Percentiles rank a stretch among this genome's conserved stretches.
Conservation (phyloP, 2,113 vertebrate genomes). For the Corythoichthys haematopterus region DNA sequence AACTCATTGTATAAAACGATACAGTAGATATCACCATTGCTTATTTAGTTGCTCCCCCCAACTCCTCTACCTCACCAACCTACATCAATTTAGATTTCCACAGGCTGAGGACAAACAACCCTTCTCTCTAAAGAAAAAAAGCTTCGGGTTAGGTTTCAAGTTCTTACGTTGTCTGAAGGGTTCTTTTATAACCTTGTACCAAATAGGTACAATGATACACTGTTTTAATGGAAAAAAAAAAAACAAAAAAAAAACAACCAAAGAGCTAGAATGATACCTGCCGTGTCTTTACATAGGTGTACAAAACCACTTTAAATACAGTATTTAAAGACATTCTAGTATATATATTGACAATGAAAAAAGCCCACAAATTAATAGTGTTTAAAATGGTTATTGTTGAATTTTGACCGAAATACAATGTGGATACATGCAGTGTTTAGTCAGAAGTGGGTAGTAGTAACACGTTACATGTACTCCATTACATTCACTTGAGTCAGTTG, state of each 20-base stretch:
- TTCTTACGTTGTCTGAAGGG: conserved; percentile 41
- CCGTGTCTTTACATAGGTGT: conserved; percentile 19
- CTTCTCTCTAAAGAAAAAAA: conserved; percentile 49
- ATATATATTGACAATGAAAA: too few species aligned
- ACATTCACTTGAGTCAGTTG: too few species aligned
- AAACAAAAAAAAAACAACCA: conserved; percentile 21
- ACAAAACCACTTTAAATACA: conserved; percentile 2
- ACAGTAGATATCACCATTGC: conserved; percentile 9
- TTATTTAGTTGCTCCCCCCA: conserved; percentile 25
- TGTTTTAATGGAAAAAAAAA: conserved; percentile 45
- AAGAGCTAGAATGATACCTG: conserved; percentile 36
- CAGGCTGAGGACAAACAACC: conserved; percentile 48
- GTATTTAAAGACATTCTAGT: too few species aligned
- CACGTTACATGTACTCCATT: too few species aligned
- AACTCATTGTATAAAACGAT: conserved; percentile 8
- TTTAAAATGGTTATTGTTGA: too few species aligned
- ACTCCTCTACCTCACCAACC: conserved; percentile 36
- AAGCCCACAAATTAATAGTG: too few species aligned
- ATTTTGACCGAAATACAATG: too few species aligned
- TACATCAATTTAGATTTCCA: conserved; percentile 59
- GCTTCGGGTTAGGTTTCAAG: conserved; percentile 61
- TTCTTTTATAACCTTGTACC: conserved; percentile 58
- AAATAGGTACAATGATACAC: conserved; percentile 57
- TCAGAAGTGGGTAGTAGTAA: too few species aligned
- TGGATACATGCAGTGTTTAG: too few species aligned